phyloP scores from a whole-genome alignment of 2,113 vertebrate species.

The Eira barbara region DNA sequence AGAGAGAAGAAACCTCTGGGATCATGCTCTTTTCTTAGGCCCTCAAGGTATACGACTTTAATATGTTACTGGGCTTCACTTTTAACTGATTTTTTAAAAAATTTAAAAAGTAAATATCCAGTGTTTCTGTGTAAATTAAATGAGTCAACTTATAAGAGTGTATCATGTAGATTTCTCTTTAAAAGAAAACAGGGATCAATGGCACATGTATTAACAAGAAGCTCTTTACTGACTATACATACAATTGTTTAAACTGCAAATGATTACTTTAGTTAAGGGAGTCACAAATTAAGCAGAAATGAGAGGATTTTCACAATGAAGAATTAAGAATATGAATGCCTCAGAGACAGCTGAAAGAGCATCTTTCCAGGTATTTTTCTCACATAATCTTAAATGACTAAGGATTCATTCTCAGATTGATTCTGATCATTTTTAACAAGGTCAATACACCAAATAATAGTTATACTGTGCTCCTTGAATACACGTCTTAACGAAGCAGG shows the following conservation, averaged over 20 bases:
- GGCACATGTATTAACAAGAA: neutral
- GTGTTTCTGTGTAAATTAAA: neutral
- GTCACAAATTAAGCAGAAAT: neutral
- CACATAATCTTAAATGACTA: neutral
- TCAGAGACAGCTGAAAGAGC: neutral
- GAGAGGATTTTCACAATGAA: neutral
- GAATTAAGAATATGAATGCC: neutral
- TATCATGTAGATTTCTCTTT: neutral
- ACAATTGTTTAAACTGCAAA: neutral
- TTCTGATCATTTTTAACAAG: neutral
- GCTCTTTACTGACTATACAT: neutral
- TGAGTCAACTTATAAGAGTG: neutral
- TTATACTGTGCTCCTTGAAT: neutral
- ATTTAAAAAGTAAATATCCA: neutral
- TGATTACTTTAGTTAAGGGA: neutral
- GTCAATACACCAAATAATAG: neutral
- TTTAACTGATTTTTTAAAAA: neutral
- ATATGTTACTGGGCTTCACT: neutral
- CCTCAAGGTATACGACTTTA: neutral
- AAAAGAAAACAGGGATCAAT: neutral
- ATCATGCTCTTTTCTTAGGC: neutral
- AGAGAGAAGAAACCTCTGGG: neutral
- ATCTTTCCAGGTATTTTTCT: neutral
- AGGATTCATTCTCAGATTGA: neutral
- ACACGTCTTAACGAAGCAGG: neutral